phyloP scores from a whole-genome alignment of 2,888 invertebrate species.

The Mycogona germanica region DNA sequence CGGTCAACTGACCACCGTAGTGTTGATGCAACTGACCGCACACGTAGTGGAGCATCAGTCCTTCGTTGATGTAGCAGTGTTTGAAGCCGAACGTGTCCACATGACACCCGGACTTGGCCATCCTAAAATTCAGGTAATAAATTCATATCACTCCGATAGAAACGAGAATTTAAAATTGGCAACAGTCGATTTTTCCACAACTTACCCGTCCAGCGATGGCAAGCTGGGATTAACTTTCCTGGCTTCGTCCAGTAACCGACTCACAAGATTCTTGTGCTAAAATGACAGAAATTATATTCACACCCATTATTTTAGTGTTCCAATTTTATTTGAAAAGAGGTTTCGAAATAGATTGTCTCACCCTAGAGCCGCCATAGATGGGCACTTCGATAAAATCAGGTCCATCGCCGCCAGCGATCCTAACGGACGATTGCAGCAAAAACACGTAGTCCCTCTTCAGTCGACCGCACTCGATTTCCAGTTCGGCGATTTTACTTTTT shows the following conservation, averaged over 20 bases:
- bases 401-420: slow-evolving; percentile 37
- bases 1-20: slow-evolving; percentile 32
- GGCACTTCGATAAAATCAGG: slow-evolving; percentile 38
- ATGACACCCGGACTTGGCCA: slow-evolving; percentile 33
- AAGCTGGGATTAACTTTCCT: slow-evolving; percentile 38
- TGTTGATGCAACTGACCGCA: slow-evolving; percentile 38
- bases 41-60: slow-evolving; percentile 39
- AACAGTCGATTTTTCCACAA: background rate
- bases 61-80: slow-evolving; percentile 35
- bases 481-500: slow-evolving; percentile 30
- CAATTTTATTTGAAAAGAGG: background rate
- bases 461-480: slow-evolving; percentile 34
- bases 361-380: slow-evolving; percentile 39
- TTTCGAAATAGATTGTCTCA: slow-evolving; percentile 24
- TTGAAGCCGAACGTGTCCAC: slow-evolving; percentile 42
- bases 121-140: slow-evolving; percentile 25
- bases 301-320: background rate
- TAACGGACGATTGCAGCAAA: slow-evolving; percentile 39
- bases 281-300: slow-evolving; percentile 16
- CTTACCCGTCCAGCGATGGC: slow-evolving; percentile 38
- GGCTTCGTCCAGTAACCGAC: slow-evolving; percentile 36
- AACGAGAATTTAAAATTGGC: too few relatives aligned
- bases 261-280: slow-evolving; percentile 37
- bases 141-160: background rate
- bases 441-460: slow-evolving; percentile 39